Base-by-base conservation (phyloP, 2,888 invertebrate genomes). In the Anthophora plumipes region DNA sequence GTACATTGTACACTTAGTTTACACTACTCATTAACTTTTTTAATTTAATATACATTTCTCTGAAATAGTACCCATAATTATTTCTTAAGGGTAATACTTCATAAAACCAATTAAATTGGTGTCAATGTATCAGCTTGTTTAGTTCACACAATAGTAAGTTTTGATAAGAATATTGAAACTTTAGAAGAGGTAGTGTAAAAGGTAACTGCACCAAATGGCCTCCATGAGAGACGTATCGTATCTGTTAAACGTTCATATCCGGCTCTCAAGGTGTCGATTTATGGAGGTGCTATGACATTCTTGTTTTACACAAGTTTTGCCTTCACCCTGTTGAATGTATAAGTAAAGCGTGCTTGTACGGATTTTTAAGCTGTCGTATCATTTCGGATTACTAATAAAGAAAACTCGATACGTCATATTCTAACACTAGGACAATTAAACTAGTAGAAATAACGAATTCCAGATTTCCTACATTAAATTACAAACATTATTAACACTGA, bases 251-350 rank as follows among this genome's bases (percentile, higher is more conserved):
- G 61, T 61, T 60, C 50, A 46, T 61, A 54, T 70, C 50, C 69
- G 69, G 20, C 60, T 69, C 41, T 31, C 52, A 61, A 60, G 31
- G 46, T 20, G 69, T 73, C 60, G 71, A 73, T 77, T 61, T 61
- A 60, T 73, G 37, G 66, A 60, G 12, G 31, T 20, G 46, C 37
- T 61, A 39, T 77, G 72, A 72, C 77, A 77, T 77, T 72, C 66
- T 64, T 64, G 50, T 64, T 60, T 71, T 50, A 20, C 50, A 57
- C 61, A 25, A 50, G 64, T 70, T 70, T 71, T 39, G 48, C 57
- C 50, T 37, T 59, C 64, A 52, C 64, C 50, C 31, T n/a, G 64
- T 64, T 9, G 63, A 64, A 59, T 59, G 22, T 41, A 25, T 31
- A 43, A 22, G 50, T 37, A 22, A 43, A 37, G 17, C 43, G 39